Evolutionary conservation across 2,888 invertebrate species (phyloP), one percentile per base, ranked within the genome.

Genomic region (Diarsia rubi): DNA sequence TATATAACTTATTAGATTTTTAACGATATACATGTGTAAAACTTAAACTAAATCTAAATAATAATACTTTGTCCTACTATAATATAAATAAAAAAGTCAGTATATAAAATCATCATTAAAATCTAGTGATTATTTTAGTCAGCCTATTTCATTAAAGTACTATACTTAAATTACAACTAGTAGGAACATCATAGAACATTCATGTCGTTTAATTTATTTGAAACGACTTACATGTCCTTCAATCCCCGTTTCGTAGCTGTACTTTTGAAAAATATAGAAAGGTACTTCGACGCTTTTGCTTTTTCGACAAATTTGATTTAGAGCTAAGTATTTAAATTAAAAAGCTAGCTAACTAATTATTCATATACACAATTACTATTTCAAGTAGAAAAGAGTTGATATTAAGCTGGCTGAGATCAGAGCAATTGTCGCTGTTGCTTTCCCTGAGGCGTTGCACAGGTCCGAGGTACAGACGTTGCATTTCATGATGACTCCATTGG

Each of bases 401-500:
- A 83, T 27, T 11, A 86, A 42, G 37, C 60, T 11, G 5, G 24
- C 57, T 27, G 12, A 5, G 3, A 92, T 47, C 0, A 88, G 69
- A 16, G 84, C 19, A 2, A 91, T 69, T 3, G 90, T 82, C 6
- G 85, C 52, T 4, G 84, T 76, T 6, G 82, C 73, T 75, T 79
- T 91, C 0, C 78, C 69, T 0, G 93, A 91, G 0, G 92, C 88
- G 81, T 95, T 95, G 75, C 95, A 95, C 0, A 91, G 86, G 8
- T 93, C 91, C 2, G 81, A 88, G 0, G 84, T 82, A 77, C 95
- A 95, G 0, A 93, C 77, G 11, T 73, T 57, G 73, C 95, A 95
- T 4, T 79, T 79, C 3, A 75, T 69, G 0, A 92, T 60, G 2
- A 78, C 74, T 1, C 88, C 91, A 9, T 62, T 71, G 3, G 63